Base-by-base conservation (phyloP, 2,797 vertebrate genomes). In the Alosa sapidissima region DNA sequence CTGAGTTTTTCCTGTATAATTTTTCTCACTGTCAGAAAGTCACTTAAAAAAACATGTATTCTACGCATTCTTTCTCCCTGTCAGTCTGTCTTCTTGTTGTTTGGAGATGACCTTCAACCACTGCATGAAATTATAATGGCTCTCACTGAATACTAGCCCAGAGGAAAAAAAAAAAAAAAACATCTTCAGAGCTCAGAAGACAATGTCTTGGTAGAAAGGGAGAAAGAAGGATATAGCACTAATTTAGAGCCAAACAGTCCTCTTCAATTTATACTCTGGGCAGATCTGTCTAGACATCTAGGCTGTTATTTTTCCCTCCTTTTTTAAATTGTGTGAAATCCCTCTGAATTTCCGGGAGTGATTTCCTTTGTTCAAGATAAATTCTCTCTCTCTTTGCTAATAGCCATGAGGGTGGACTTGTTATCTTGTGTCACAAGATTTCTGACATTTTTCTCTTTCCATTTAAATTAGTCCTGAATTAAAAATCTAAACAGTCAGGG, bases 101-200 rank as follows among this genome's bases (percentile, higher is more conserved):
- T 58, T 33, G 36, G 33, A 19, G 36, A 19, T 75, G 36, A 19
- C 36, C 68, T 75, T 75, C 68, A 45, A 28, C 36, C 36, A 21
- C 68, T 75, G 68, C 68, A 45, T 75, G 68, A 75, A 75, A 75
- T 45, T 75, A 75, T 75, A 75, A 75, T 45, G 36, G 36, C 36
- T 19, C 4, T 6, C 36, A 19, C 33, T 36, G n/a, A 24, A 24
- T 62, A 24, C n/a, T 62, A 21, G 19, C 58, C 58, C 4, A 6
- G 58, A n/a, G 21, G 9, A n/a, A 62, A 62, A 0, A 62, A 4
- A 62, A 0, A 62, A 4, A 13, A 41, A 16, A 65, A 33, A 33
- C 68, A 62, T 41, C 68, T 33, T 75, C 33, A 5, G 13, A 72
- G 36, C 28, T 36, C 36, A 7, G 68, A 9, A 24, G n/a, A 65